These are phyloP conservation scores for Tethea ocularis DNA, from an alignment of 2,888 invertebrate genomes.

Conservation along the genomic window DNA sequence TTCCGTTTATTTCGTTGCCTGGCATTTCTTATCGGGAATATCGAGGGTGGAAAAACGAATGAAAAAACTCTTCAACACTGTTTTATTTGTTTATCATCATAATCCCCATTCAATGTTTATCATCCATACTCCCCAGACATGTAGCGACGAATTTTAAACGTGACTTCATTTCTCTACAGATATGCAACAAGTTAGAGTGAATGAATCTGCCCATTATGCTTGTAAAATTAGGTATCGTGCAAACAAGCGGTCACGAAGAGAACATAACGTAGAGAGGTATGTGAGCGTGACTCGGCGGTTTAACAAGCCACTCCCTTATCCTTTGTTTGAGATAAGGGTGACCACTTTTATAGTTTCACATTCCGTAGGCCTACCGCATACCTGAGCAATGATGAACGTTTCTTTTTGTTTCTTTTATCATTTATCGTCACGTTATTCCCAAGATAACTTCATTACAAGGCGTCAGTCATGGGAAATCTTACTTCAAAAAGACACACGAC, in stretches of 20 bases:
- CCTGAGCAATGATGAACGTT: not conserved
- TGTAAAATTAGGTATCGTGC: conserved; percentile 34
- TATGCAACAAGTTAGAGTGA: conserved; percentile 31
- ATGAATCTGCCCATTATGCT: conserved; percentile 29
- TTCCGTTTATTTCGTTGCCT: not conserved
- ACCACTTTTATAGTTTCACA: conserved; percentile 19
- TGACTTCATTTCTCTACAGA: conserved; percentile 14
- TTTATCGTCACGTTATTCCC: not conserved
- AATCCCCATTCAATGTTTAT: not conserved
- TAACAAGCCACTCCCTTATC: conserved; percentile 21
- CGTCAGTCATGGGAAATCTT: too few species aligned
- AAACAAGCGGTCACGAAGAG: conserved; percentile 28
- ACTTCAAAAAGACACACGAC: too few species aligned
- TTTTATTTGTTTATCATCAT: too few species aligned
- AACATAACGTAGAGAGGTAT: conserved; percentile 29
- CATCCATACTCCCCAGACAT: not conserved
- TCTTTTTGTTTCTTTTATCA: not conserved
- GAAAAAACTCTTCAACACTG: too few species aligned
- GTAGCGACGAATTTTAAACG: not conserved
- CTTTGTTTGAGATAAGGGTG: conserved; percentile 32
- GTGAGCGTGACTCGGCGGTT: conserved; percentile 23
- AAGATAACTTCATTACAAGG: not conserved
- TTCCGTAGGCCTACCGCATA: conserved; percentile 9
- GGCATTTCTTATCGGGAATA: not conserved
- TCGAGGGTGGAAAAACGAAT: too few species aligned